Percentiles rank a stretch among this genome's conserved stretches.
Conservation (phyloP, 2,113 vertebrate genomes). For the Nibea albiflora region DNA sequence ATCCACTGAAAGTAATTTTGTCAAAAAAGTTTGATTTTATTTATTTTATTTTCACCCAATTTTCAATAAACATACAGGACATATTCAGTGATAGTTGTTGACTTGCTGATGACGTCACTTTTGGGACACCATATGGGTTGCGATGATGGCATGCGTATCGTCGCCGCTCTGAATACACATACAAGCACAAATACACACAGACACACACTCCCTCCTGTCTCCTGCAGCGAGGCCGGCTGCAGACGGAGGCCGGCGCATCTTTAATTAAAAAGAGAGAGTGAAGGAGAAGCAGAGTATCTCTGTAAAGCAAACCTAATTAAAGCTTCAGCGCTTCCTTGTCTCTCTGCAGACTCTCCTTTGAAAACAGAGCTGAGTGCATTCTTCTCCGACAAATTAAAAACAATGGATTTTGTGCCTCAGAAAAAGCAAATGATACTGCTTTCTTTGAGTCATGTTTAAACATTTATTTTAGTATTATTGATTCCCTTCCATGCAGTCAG, state of each 20-base stretch:
- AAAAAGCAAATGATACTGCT: slow-evolving; percentile 52
- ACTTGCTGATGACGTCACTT: no score
- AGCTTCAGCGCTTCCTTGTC: slow-evolving; percentile 37
- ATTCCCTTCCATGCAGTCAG: slow-evolving; percentile 14
- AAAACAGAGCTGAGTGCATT: slow-evolving; percentile 54
- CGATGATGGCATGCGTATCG: neutral
- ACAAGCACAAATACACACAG: neutral
- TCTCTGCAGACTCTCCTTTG: slow-evolving; percentile 56
- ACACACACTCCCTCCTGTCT: neutral
- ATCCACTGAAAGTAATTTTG: no score
- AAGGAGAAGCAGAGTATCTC: slow-evolving; percentile 39
- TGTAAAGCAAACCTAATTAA: slow-evolving; percentile 73
- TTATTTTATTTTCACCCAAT: no score
- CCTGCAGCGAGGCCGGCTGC: slow-evolving; percentile 17
- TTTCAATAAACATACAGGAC: no score
- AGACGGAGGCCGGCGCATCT: slow-evolving; percentile 31
- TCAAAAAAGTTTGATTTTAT: no score
- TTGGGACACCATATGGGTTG: neutral
- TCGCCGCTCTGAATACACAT: neutral
- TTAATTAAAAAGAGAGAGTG: slow-evolving; percentile 65
- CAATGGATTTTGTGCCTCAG: slow-evolving; percentile 61
- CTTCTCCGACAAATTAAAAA: slow-evolving; percentile 63
- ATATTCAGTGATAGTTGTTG: no score
- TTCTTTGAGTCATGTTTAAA: slow-evolving; percentile 63
- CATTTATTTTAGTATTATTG: slow-evolving; percentile 63